Conservation (phyloP, 2,797 vertebrate species). For the Crypturellus tataupa region DNA sequence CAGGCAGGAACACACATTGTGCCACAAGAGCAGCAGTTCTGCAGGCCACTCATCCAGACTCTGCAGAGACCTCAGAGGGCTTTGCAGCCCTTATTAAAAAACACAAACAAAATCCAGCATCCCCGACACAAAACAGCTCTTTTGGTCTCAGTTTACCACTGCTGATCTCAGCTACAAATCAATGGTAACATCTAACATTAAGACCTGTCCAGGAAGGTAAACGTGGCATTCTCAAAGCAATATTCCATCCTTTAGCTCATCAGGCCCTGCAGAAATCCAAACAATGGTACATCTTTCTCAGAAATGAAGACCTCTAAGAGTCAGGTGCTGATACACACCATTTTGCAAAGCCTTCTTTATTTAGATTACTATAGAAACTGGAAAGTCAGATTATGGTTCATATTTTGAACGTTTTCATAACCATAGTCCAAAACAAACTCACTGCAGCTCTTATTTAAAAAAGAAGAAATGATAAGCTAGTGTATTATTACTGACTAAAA, state of each 20-base stretch:
- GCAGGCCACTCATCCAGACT: not conserved
- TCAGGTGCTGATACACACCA: slow-evolving; percentile 20
- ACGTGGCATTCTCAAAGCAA: not conserved
- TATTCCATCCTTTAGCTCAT: not conserved
- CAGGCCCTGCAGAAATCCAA: not conserved
- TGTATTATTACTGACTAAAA: not conserved
- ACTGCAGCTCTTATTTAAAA: not conserved
- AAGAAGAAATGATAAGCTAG: not conserved
- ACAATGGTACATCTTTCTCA: slow-evolving; percentile 14
- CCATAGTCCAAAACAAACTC: not conserved
- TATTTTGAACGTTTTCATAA: slow-evolving; percentile 41
- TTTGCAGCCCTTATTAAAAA: not conserved
- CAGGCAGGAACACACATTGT: not conserved
- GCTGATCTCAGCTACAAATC: not conserved
- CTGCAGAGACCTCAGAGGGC: not conserved
- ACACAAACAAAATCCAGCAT: not conserved
- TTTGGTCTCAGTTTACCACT: not conserved
- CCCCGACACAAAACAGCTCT: not conserved
- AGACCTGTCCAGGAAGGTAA: not conserved
- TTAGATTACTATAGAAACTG: slow-evolving; percentile 70
- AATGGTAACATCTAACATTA: not conserved
- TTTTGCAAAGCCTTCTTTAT: slow-evolving; percentile 60
- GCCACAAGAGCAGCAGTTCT: not conserved
- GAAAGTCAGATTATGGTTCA: slow-evolving; percentile 15
- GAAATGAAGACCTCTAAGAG: slow-evolving; percentile 27